phyloP scores from a whole-genome alignment of 2,113 vertebrate species.

The Saccopteryx leptura region DNA sequence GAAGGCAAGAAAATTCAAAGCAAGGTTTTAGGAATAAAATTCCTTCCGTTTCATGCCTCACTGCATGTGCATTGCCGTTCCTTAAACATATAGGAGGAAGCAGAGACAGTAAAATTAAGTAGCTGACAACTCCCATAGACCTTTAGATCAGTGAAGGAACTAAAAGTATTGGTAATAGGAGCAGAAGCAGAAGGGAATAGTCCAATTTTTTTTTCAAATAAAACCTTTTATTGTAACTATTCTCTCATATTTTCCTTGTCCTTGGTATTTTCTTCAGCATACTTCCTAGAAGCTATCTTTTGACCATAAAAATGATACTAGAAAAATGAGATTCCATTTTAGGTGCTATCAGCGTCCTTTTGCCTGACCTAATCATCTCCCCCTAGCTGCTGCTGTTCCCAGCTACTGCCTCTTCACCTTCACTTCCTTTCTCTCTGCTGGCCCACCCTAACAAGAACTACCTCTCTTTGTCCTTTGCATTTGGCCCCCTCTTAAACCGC shows the following conservation, averaged over 20 bases:
- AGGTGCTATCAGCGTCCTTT: background rate
- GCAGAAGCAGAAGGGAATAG: background rate
- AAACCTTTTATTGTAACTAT: constrained; percentile 12
- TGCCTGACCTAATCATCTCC: background rate
- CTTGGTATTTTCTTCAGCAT: constrained; percentile 47
- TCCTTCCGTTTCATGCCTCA: constrained; percentile 62
- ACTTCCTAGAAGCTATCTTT: constrained; percentile 30
- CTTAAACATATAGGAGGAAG: constrained; percentile 40
- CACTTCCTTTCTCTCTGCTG: background rate
- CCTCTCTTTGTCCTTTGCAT: background rate
- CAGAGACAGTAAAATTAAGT: constrained; percentile 45
- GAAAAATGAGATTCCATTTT: constrained; percentile 57
- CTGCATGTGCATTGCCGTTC: background rate
- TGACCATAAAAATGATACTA: constrained; percentile 28
- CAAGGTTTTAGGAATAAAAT: constrained; percentile 74
- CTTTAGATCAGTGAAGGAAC: constrained; percentile 33
- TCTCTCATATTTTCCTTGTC: background rate
- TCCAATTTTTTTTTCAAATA: background rate
- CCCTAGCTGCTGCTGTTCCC: background rate
- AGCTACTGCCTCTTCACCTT: background rate
- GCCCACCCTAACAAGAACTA: background rate
- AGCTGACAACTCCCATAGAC: background rate
- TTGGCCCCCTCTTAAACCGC: background rate
- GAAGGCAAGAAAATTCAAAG: constrained; percentile 79
- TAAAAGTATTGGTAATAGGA: constrained; percentile 56